Base-by-base conservation (phyloP, 2,888 invertebrate species). In the Leptarthrus brevirostris region DNA sequence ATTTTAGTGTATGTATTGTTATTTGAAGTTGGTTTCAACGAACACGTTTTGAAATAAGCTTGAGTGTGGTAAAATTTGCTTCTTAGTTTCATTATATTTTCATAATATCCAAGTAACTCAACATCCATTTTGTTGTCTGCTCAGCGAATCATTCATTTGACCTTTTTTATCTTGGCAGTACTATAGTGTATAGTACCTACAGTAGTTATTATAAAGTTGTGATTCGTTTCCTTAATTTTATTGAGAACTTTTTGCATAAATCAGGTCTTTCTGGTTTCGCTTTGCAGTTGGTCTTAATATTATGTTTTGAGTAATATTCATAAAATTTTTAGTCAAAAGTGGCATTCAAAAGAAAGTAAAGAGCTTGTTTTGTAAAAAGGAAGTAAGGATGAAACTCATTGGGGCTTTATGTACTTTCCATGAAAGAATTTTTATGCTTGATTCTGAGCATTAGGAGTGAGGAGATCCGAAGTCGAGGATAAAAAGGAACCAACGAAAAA, bases 321-420 rank as follows among this genome's bases (percentile, higher is more conserved):
- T 18, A 61, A 30, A 61, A 36, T 16, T 61, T 16, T 8, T 10
- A 61, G 61, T 14, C 18, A 34, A 61, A 61, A 52, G 36, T 36
- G n/a, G 34, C 22, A 20, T 61, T 61, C 61, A 61, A 61, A 61
- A 61, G 61, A 61, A 61, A 12, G 26, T 10, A 61, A 40, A 36
- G 36, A n/a, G 36, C 3, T 61, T 61, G 34, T 40, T 61, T 30
- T 30, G 61, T 24, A 61, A 61, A 12, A 12, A 40, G 18, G n/a
- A 36, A 18, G 36, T 40, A 61, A 61, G 36, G 61, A 40, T 30
- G 40, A 34, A 61, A 30, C 61, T 61, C 36, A 61, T 40, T n/a
- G n/a, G n/a, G n/a, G n/a, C n/a, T 64, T 64, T 47, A 64, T 64
- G 64, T 16, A 64, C 44, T 64, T 64, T 47, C 44, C 47, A 40